Evolutionary conservation across 2,113 vertebrate species (phyloP).

Genomic region (Gasterosteus aculeatus): DNA sequence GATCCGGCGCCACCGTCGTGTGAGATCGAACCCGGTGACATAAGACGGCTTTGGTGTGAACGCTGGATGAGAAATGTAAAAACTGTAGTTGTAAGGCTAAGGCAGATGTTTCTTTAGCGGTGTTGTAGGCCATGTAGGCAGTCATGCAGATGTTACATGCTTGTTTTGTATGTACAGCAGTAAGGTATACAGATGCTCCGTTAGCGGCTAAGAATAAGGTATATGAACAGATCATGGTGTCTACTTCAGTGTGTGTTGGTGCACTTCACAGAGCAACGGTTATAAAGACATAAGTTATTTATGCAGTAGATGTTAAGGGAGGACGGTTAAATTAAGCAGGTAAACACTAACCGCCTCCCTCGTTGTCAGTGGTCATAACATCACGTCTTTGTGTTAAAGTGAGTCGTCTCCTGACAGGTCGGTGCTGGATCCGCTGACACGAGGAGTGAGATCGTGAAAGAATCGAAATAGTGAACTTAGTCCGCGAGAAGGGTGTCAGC

Average conservation of each 20-base stretch:
- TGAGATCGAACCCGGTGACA: slow-evolving; percentile 24
- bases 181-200: slow-evolving; percentile 39
- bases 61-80: slow-evolving; percentile 31
- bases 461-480: not conserved
- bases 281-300: slow-evolving; percentile 31
- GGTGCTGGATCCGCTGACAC: slow-evolving; percentile 59
- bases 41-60: slow-evolving; percentile 31
- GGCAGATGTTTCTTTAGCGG: slow-evolving; percentile 15
- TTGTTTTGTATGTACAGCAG: slow-evolving; percentile 47
- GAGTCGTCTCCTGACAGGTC: slow-evolving; percentile 18
- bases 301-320: slow-evolving; percentile 29
- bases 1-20: slow-evolving; percentile 24
- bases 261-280: slow-evolving; percentile 33
- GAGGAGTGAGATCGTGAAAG: not conserved
- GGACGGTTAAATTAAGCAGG: slow-evolving; percentile 16
- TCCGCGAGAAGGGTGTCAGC: slow-evolving; percentile 10
- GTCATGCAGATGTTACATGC: slow-evolving; percentile 40
- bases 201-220: slow-evolving; percentile 35
- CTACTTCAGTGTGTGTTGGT: slow-evolving; percentile 30
- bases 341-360: slow-evolving; percentile 8
- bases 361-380: slow-evolving; percentile 20
- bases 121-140: slow-evolving; percentile 27
- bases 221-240: slow-evolving; percentile 28
- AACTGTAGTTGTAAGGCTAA: slow-evolving; percentile 35
- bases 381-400: slow-evolving; percentile 26